Evolutionary conservation across 2,888 invertebrate genomes (phyloP).

Genomic region (Lasius platythorax): DNA sequence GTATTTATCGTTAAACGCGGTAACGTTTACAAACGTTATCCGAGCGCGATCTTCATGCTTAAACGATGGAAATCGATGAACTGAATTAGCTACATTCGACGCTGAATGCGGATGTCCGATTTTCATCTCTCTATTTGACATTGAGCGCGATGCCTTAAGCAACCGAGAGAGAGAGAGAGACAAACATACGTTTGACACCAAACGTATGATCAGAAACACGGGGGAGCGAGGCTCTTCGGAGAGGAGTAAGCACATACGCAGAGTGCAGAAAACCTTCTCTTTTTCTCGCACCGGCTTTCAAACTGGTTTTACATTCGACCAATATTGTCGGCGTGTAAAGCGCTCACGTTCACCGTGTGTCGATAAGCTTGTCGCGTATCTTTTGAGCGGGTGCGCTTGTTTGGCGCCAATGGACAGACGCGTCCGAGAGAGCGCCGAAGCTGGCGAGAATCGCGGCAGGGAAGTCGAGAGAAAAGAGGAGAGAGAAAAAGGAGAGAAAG

Average conservation of each 20-base stretch:
- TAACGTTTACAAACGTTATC: not conserved
- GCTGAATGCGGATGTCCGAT: constrained; percentile 2
- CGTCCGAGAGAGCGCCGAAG: constrained; percentile 69
- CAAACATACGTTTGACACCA: not conserved
- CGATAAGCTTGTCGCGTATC: constrained; percentile 75
- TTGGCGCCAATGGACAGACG: constrained; percentile 77
- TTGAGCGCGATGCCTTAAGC: not conserved
- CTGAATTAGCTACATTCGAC: not conserved
- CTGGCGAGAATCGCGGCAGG: constrained; percentile 53
- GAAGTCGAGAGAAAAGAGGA: constrained; percentile 41
- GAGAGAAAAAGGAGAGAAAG: constrained; percentile 10
- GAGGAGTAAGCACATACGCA: constrained; percentile 32
- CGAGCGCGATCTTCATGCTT: not conserved
- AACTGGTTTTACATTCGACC: constrained; percentile 78
- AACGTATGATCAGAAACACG: constrained; percentile 34
- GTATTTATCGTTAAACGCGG: constrained; percentile 18
- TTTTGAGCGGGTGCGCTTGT: constrained; percentile 76
- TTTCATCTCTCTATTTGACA: constrained; percentile 11
- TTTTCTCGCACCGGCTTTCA: constrained; percentile 65
- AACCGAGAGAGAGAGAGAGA: not conserved
- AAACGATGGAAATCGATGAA: constrained; percentile 4
- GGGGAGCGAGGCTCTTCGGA: constrained; percentile 51
- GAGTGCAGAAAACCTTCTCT: constrained; percentile 32
- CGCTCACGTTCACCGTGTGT: constrained; percentile 73
- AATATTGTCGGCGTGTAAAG: constrained; percentile 74